A percentile compares a stretch with the other conserved stretches of the same genome.
Evolutionary conservation across 2,888 invertebrate species (phyloP).

Genomic region (Aphrophora alni): DNA sequence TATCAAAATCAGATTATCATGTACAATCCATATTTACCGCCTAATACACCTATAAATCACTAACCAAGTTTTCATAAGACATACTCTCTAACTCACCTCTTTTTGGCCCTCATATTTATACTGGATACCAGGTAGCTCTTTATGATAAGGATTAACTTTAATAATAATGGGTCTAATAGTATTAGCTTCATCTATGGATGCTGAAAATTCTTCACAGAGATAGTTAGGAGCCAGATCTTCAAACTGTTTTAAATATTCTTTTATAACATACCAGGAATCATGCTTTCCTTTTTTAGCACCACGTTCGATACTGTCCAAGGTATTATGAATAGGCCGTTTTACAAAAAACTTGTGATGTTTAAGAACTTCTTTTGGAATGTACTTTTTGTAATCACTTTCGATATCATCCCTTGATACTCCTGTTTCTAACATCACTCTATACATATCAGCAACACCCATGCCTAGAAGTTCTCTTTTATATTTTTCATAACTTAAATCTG

Average conservation of each 20-base stretch:
- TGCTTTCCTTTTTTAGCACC: slow-evolving; percentile 55
- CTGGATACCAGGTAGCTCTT: slow-evolving; percentile 70
- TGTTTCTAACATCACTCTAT: slow-evolving; percentile 79
- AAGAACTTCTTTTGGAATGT: slow-evolving; percentile 80
- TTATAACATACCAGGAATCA: slow-evolving; percentile 75
- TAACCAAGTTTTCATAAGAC: no score
- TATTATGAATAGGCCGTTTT: slow-evolving; percentile 75
- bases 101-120: slow-evolving; percentile 68
- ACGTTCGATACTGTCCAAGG: slow-evolving; percentile 64
- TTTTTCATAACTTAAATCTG: slow-evolving; percentile 79
- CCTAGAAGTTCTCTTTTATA: slow-evolving; percentile 81
- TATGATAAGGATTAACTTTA: slow-evolving; percentile 69
- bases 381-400: slow-evolving; percentile 80
- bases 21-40: no score
- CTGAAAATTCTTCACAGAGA: slow-evolving; percentile 75
- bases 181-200: slow-evolving; percentile 74
- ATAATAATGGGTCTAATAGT: slow-evolving; percentile 88
- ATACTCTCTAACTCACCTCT: slow-evolving; percentile 65
- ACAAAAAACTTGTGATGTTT: slow-evolving; percentile 77
- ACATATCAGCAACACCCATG: slow-evolving; percentile 87
- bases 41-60: no score
- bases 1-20: no score
- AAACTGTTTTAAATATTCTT: slow-evolving; percentile 80
- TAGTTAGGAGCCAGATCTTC: slow-evolving; percentile 84
- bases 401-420: slow-evolving; percentile 70